Percentiles rank a stretch among this genome's conserved stretches.
Evolutionary conservation across 2,888 invertebrate species (phyloP).

Genomic region (Prosapia bicincta): DNA sequence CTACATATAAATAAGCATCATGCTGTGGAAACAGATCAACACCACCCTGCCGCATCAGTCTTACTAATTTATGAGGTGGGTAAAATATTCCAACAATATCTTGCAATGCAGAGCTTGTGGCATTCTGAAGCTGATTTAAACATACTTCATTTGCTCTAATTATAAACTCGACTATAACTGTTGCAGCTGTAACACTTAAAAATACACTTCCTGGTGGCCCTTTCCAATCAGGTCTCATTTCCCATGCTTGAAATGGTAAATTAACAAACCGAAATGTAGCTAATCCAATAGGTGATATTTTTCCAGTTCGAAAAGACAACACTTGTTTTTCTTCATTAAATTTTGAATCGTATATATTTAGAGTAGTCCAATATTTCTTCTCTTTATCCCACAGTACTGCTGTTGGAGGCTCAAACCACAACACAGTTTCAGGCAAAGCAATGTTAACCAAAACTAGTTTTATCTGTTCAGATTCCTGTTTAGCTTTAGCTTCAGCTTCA

Average conservation of each 20-base stretch:
- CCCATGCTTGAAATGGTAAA: constrained; percentile 84
- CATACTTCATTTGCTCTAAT: constrained; percentile 48
- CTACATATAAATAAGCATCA: constrained; percentile 70
- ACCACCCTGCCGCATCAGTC: constrained; percentile 58
- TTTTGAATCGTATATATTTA: constrained; percentile 72
- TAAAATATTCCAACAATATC: constrained; percentile 58
- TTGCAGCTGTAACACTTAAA: constrained; percentile 54
- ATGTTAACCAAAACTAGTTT: constrained; percentile 68
- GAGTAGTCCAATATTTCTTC: constrained; percentile 61
- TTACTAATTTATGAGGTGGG: constrained; percentile 56
- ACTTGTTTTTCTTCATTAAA: constrained; percentile 82
- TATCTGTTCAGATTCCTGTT: constrained; percentile 60
- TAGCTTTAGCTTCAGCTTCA: constrained; percentile 66
- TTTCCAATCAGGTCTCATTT: constrained; percentile 62
- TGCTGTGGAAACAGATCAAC: constrained; percentile 80
- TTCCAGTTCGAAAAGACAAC: constrained; percentile 70
- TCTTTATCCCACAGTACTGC: constrained; percentile 64
- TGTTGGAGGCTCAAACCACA: constrained; percentile 77
- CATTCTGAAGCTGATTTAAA: constrained; percentile 55
- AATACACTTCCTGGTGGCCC: constrained; percentile 43
- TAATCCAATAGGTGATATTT: constrained; percentile 59
- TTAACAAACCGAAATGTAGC: constrained; percentile 72
- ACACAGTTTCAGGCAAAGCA: constrained; percentile 63
- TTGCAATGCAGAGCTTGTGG: constrained; percentile 58
- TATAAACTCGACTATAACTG: constrained; percentile 55